Conservation (phyloP, 2,797 vertebrate species). For the Coregonus suidteri region DNA sequence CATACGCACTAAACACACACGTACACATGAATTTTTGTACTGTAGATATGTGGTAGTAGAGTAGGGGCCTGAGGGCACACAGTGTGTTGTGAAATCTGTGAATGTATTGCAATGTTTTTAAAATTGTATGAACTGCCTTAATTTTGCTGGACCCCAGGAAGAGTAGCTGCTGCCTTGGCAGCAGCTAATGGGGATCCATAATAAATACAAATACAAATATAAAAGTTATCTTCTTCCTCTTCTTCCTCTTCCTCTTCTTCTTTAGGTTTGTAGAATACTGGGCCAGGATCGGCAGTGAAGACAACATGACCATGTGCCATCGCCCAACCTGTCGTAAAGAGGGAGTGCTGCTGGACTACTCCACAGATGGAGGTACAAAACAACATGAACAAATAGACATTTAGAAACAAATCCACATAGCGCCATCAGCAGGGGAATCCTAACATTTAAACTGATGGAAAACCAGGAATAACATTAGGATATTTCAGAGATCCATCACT, state of each 20-base stretch:
- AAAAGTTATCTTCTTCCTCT: background rate
- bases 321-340: conserved; percentile 93
- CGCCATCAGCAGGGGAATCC: background rate
- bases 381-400: background rate
- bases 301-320: conserved; percentile 94
- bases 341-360: conserved; percentile 94
- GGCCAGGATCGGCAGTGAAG: conserved; percentile 96
- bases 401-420: background rate
- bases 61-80: no score
- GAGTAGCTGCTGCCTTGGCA: no score
- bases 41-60: no score
- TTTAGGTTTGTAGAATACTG: conserved; percentile 97
- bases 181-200: no score
- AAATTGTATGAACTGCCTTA: no score
- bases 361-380: conserved; percentile 86
- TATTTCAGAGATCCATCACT: background rate
- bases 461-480: background rate
- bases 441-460: background rate
- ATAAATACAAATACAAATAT: no score
- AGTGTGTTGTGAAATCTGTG: no score
- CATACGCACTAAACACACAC: no score
- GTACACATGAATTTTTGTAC: no score
- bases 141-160: no score
- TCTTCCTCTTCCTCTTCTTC: background rate
- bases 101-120: no score